Percentiles rank a stretch among this genome's conserved stretches.
Evolutionary conservation across 2,888 invertebrate genomes (phyloP).

Genomic region (Ditula angustiorana): DNA sequence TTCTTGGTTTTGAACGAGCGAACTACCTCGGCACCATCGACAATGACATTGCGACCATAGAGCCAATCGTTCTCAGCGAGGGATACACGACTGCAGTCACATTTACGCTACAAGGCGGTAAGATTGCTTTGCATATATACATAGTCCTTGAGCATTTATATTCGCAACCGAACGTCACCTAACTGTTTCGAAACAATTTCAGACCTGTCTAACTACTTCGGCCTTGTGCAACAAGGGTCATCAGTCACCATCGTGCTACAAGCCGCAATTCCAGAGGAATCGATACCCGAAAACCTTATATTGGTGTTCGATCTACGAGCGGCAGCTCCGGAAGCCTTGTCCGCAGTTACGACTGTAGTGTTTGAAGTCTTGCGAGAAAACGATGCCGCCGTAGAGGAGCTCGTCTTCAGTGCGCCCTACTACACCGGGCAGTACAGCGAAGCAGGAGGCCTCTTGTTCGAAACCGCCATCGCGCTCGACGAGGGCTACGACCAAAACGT

Average conservation of each 20-base stretch:
- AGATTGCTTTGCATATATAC: background rate
- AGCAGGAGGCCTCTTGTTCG: conserved; percentile 14
- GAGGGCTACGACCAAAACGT: conserved; percentile 21
- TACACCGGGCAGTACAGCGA: conserved; percentile 30
- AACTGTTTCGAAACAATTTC: background rate
- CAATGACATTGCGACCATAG: conserved; percentile 31
- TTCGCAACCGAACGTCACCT: background rate
- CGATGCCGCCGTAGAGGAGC: background rate
- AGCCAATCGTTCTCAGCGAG: conserved; percentile 40
- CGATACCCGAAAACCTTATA: conserved; percentile 22
- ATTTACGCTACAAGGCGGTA: conserved; percentile 43
- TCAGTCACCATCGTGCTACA: conserved; percentile 25
- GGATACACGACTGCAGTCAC: conserved; percentile 40
- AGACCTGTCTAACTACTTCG: conserved; percentile 27
- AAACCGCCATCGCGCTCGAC: conserved; percentile 6
- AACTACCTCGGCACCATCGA: conserved; percentile 44
- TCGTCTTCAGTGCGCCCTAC: conserved; percentile 23
- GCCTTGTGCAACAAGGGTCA: background rate
- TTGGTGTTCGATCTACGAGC: conserved; percentile 25
- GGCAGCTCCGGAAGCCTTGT: conserved; percentile 22
- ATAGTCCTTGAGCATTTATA: background rate
- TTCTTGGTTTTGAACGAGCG: conserved; percentile 46
- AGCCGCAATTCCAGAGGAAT: conserved; percentile 24
- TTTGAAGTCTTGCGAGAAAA: conserved; percentile 10
- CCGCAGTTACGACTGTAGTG: conserved; percentile 32